phyloP scores from a whole-genome alignment of 2,888 invertebrate species.

The Sphecodes monilicornis region DNA sequence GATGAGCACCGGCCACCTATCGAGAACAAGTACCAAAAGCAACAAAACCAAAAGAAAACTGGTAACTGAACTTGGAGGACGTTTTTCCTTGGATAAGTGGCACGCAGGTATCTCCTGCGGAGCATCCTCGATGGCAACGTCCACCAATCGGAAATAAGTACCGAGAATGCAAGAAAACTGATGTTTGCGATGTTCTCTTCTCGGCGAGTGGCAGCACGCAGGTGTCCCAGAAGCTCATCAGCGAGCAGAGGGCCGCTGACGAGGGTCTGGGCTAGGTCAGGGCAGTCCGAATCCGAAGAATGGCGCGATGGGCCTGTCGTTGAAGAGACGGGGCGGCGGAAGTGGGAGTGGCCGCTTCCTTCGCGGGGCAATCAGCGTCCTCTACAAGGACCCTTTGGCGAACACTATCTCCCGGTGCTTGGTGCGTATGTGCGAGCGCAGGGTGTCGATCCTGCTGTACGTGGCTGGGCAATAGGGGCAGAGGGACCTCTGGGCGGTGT shows the following conservation, averaged over 20 bases:
- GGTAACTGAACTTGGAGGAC: too few relatives aligned
- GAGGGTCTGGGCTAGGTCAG: slow-evolving; percentile 51
- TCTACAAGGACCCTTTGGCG: slow-evolving; percentile 80
- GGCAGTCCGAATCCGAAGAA: slow-evolving; percentile 72
- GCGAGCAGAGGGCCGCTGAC: slow-evolving; percentile 23
- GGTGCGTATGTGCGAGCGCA: slow-evolving; percentile 92
- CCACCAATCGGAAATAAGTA: neutral
- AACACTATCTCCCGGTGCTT: slow-evolving; percentile 85
- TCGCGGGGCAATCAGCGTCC: slow-evolving; percentile 78
- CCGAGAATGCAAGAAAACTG: neutral
- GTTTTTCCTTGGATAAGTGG: too few relatives aligned
- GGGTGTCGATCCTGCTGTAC: slow-evolving; percentile 94
- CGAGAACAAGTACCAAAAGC: too few relatives aligned
- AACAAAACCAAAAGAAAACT: neutral
- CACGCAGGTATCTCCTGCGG: too few relatives aligned
- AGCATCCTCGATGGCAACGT: too few relatives aligned
- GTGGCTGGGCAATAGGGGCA: slow-evolving; percentile 95
- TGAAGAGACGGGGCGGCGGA: slow-evolving; percentile 65
- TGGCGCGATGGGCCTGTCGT: slow-evolving; percentile 63
- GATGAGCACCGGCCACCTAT: neutral
- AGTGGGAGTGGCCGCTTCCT: slow-evolving; percentile 75
- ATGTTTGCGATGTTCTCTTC: too few relatives aligned
- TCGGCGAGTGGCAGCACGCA: too few relatives aligned
- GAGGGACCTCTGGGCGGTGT: slow-evolving; percentile 91
- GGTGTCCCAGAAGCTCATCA: slow-evolving; percentile 4